Base-by-base conservation (phyloP, 2,113 vertebrate species). In the Syngnathus typhle region DNA sequence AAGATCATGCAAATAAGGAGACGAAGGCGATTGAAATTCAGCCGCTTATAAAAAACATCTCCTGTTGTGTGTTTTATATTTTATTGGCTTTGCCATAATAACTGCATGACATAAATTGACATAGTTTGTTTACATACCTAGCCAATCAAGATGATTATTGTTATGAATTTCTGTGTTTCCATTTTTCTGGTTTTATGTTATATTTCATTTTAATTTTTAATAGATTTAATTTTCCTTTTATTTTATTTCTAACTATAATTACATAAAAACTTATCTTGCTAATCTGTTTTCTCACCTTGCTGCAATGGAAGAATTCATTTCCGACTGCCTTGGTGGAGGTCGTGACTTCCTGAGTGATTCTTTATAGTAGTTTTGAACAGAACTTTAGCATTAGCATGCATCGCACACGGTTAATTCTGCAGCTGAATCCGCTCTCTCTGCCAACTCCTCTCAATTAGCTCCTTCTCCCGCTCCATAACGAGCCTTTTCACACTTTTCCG, bases 391-490 rank as follows among this genome's bases (percentile, higher is more conserved):
- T 62, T 46, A 71, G 41, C 36, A 65, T 64, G 43, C 73, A 69
- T 67, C 65, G 56, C 65, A 72, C 66, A 43, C 67, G 62, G 59
- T 58, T 37, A 61, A 67, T 65, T 7, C 18, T 27, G 78, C 81
- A 79, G 83, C 78, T 85, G 83, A 75, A 64, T 76, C 67, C 72
- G 56, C 72, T 79, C 79, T 76, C 71, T 78, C 66, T 75, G 72
- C 65, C 63, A 74, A 70, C 55, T 71, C 18, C 73, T 81, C 78
- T 84, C 79, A 84, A 84, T 89, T 86, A 88, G 84, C 78, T 82
- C 82, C 67, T 79, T 51, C 49, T 65, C 27, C 15, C 6, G 7
- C 75, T 85, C 74, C 70, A 80, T 79, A 81, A 81, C 81, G 84
- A 52, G 78, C 69, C 69, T 84, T 85, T 80, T 80, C 86, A 87